Evolutionary conservation across 2,888 invertebrate species (phyloP), one percentile per base, ranked within the genome.

Genomic region (Pristionchus fissidentatus): DNA sequence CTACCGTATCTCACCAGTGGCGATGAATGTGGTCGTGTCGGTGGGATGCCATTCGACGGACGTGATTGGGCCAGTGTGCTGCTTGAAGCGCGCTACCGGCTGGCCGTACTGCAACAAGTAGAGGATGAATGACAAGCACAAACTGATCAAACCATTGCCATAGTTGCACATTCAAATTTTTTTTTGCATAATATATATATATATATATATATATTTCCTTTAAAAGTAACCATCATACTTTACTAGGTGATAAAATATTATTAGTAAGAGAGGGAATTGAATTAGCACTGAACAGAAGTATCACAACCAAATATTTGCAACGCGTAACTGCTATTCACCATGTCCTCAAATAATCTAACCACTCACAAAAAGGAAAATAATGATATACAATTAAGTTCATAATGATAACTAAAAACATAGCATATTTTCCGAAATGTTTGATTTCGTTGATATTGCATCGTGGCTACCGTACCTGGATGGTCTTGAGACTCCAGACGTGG

Each of bases 21-120:
- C 96, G 1, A 97, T 97, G 90, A 99, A 95, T 7, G 98, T 96
- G 41, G 97, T 96, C 0, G 96, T 95, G 93, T 99, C 99, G 3
- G 86, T 84, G 41, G 97, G 97, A 93, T 96, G 96, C 99, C 99
- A 99, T 93, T 99, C 97, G 7, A 99, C 95, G 0, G 97, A 97
- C 0, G 97, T 98, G 83, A 99, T 95, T 2, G 97, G 96, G 70
- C 95, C 95, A 3, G 95, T 95, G 93, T 99, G 99, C 92, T 99
- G 97, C 93, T 97, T 97, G 93, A 99, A 97, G 49, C 95, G 95
- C 0, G 97, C 98, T 4, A 97, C 95, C 7, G 97, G 95, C 75
- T 95, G 95, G 26, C 94, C 93, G 85, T 92, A 92, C 93, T 95
- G 90, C 3, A 62, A 29, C 41, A 41, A 38, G 8, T 13, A 83